phyloP scores from a whole-genome alignment of 2,888 invertebrate genomes.

The Stramonita haemastoma region DNA sequence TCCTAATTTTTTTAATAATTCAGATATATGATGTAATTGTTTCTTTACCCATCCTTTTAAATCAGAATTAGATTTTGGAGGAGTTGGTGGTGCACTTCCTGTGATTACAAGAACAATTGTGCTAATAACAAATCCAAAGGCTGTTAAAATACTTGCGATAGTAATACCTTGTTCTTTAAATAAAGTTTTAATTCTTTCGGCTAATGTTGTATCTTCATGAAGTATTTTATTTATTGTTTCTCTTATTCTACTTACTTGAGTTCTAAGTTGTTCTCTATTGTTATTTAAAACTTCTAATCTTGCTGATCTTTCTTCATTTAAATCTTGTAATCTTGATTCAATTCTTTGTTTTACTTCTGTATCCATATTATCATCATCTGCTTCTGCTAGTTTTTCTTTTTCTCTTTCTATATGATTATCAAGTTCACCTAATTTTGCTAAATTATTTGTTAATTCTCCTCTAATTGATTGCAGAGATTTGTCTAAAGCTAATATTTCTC shows the following conservation, averaged over 20 bases:
- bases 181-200: neutral
- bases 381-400: neutral
- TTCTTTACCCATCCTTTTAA: neutral
- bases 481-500: neutral
- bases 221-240: slow-evolving; percentile 2
- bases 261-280: neutral
- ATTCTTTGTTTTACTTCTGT: neutral
- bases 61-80: neutral
- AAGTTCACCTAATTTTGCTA: neutral
- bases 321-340: neutral
- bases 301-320: neutral
- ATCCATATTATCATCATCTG: neutral
- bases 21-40: neutral
- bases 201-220: slow-evolving; percentile 5
- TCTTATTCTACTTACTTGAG: neutral
- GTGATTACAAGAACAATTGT: neutral
- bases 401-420: neutral
- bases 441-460: neutral
- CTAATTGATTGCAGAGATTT: neutral
- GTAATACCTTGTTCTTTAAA: slow-evolving; percentile 9
- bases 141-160: neutral
- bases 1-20: neutral
- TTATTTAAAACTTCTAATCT: neutral
- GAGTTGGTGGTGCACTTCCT: neutral
- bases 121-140: neutral